These are phyloP conservation scores for Hofmannophila pseudospretella DNA, from an alignment of 2,888 invertebrate species.

Conservation along the genomic window DNA sequence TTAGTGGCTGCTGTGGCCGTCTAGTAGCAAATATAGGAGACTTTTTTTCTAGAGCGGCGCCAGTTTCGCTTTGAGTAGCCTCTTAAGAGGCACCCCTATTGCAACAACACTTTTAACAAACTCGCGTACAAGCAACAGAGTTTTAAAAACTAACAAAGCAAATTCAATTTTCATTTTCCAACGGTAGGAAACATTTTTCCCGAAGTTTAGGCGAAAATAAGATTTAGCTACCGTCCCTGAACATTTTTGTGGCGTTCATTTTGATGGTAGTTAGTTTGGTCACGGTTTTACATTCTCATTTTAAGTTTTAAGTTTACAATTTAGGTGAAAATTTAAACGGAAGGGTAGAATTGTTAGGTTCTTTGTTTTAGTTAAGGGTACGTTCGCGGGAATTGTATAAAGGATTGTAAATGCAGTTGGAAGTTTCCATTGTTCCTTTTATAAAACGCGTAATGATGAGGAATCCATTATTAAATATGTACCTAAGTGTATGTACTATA, in stretches of 20 bases:
- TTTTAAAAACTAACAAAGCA: slow-evolving; percentile 26
- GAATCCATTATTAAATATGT: no score
- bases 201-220: slow-evolving; percentile 29
- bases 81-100: no score
- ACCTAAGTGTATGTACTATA: no score
- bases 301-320: slow-evolving; percentile 1
- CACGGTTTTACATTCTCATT: slow-evolving; percentile 8
- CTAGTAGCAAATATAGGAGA: no score
- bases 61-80: no score
- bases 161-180: slow-evolving; percentile 30
- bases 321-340: background rate
- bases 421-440: no score
- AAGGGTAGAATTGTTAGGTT: background rate
- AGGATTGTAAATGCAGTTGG: no score
- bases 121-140: slow-evolving; percentile 10
- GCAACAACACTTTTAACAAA: background rate
- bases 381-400: no score
- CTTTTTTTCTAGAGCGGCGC: no score
- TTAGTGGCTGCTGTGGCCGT: no score
- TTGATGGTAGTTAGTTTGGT: slow-evolving; percentile 16
- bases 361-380: background rate
- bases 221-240: slow-evolving; percentile 22
- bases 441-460: no score
- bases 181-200: slow-evolving; percentile 27
- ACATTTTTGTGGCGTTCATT: slow-evolving; percentile 26